Evolutionary conservation across 2,888 invertebrate genomes (phyloP).

Genomic region (Microdon myrmicae): DNA sequence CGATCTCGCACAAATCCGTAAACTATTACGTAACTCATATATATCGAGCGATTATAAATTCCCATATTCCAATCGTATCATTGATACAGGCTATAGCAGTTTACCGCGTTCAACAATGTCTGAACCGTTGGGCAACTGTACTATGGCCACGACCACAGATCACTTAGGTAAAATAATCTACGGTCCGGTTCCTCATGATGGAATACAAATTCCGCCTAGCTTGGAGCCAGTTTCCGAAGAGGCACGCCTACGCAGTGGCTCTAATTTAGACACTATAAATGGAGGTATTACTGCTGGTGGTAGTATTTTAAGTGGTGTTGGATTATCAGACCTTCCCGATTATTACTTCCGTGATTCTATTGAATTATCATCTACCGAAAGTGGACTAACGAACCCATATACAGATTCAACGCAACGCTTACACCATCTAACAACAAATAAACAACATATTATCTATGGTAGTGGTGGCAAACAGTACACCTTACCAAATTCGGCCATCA

Average conservation of each 20-base stretch:
- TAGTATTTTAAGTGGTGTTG: slow-evolving; percentile 15
- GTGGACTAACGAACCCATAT: slow-evolving; percentile 69
- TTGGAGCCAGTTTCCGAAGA: slow-evolving; percentile 79
- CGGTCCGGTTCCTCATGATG: slow-evolving; percentile 70
- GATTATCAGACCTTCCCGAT: slow-evolving; percentile 67
- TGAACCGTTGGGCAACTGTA: slow-evolving; percentile 71
- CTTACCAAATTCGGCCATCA: slow-evolving; percentile 57
- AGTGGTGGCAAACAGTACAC: slow-evolving; percentile 55
- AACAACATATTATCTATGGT: slow-evolving; percentile 57
- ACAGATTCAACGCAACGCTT: slow-evolving; percentile 55
- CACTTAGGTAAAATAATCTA: slow-evolving; percentile 66
- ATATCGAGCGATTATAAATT: slow-evolving; percentile 56
- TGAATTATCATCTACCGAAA: slow-evolving; percentile 84
- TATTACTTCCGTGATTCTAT: slow-evolving; percentile 81
- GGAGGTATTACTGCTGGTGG: slow-evolving; percentile 20
- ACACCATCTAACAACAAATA: slow-evolving; percentile 55
- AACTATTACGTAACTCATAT: slow-evolving; percentile 58
- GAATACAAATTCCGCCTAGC: slow-evolving; percentile 57
- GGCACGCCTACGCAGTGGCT: slow-evolving; percentile 61
- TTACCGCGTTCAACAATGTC: slow-evolving; percentile 86
- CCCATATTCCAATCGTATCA: slow-evolving; percentile 50
- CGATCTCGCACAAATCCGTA: slow-evolving; percentile 71
- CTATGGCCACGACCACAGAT: slow-evolving; percentile 60
- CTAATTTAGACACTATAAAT: slow-evolving; percentile 59
- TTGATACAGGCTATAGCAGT: slow-evolving; percentile 80